Conservation (phyloP, 2,113 vertebrate species). For the Polypterus bichir region DNA sequence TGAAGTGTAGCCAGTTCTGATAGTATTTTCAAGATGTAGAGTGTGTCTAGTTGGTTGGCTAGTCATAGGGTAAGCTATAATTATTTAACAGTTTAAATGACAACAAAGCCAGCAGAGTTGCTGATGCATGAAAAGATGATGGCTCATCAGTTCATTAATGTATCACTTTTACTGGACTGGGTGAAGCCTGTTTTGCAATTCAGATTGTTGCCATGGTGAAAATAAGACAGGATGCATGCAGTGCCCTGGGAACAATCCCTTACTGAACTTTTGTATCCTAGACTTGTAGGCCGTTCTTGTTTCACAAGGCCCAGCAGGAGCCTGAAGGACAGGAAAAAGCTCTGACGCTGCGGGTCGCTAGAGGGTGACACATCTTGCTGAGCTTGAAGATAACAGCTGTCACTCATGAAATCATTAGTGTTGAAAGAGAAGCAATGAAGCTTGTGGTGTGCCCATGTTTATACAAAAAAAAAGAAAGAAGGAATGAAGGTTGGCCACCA, state of each 20-base stretch:
- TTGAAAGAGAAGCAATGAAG: slow-evolving; percentile 35
- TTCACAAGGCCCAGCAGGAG: slow-evolving; percentile 17
- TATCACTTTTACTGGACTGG: slow-evolving; percentile 16
- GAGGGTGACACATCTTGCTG: slow-evolving; percentile 30
- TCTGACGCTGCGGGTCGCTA: slow-evolving; percentile 23
- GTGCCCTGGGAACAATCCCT: slow-evolving; percentile 6
- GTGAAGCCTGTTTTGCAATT: slow-evolving; percentile 9
- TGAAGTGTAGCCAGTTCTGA: too few species aligned
- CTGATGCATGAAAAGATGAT: slow-evolving; percentile 22
- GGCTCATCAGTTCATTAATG: slow-evolving; percentile 23
- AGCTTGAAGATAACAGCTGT: slow-evolving; percentile 44
- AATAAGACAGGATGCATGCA: background rate
- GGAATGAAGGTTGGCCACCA: slow-evolving; percentile 38
- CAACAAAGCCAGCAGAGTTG: slow-evolving; percentile 23
- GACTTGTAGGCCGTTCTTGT: slow-evolving; percentile 23
- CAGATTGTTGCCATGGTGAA: background rate
- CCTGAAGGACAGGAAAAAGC: slow-evolving; percentile 26
- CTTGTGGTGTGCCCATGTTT: slow-evolving; percentile 48
- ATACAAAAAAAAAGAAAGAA: slow-evolving; percentile 23
- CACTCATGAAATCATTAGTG: slow-evolving; percentile 61
- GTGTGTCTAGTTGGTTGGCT: background rate
- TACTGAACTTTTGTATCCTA: slow-evolving; percentile 11
- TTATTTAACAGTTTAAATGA: slow-evolving; percentile 6
- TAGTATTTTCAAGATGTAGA: background rate
- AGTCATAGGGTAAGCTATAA: background rate